Evolutionary conservation across 1,140 invertebrate genomes (phyloP).

Genomic region (Drosophila auraria): DNA sequence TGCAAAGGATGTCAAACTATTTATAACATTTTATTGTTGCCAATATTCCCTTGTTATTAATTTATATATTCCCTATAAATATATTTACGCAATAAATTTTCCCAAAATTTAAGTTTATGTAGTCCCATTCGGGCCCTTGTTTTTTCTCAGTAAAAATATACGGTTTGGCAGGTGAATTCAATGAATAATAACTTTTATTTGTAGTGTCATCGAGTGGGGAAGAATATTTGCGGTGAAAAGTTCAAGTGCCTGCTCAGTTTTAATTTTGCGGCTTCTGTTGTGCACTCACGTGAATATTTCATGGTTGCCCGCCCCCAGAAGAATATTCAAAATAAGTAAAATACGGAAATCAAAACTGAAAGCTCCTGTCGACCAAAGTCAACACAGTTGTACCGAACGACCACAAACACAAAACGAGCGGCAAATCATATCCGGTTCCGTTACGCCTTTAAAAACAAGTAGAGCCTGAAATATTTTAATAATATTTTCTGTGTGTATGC

Average conservation of each 20-base stretch:
- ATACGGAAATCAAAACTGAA: constrained; percentile 62
- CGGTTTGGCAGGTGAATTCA: neutral
- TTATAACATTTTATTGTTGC: neutral
- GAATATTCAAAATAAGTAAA: constrained; percentile 26
- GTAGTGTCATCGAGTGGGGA: constrained; percentile 10
- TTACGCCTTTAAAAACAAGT: constrained; percentile 60
- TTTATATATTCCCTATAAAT: no score
- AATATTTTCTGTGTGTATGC: constrained; percentile 24
- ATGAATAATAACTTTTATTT: neutral
- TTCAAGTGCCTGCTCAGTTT: constrained; percentile 38
- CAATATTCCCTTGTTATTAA: no score
- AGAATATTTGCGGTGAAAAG: constrained; percentile 7
- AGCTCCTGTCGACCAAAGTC: constrained; percentile 25
- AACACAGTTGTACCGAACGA: neutral
- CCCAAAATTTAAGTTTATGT: no score
- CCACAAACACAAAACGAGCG: constrained; percentile 27
- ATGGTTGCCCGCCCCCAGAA: constrained; percentile 1
- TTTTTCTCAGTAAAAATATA: neutral
- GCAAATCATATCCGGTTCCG: constrained; percentile 76
- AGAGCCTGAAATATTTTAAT: constrained; percentile 59
- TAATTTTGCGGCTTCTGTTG: constrained; percentile 44
- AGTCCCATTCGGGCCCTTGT: neutral
- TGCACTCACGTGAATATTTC: constrained; percentile 65
- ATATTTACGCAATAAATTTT: no score
- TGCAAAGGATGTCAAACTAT: no score